phyloP scores from a whole-genome alignment of 2,888 invertebrate genomes.

The Falcaria lacertinaria region DNA sequence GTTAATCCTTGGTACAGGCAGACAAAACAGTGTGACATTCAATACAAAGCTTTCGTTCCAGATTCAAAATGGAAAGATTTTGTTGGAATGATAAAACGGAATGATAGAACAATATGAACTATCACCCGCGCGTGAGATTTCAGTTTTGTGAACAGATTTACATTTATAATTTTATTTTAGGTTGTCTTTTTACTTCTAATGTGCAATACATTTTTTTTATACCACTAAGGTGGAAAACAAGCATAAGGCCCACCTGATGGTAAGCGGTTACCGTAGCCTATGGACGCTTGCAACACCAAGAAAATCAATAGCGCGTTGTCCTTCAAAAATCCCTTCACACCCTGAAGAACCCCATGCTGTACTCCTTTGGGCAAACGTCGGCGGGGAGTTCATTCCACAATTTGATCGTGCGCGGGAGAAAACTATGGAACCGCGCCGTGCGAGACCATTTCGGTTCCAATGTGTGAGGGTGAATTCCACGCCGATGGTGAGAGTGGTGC shows the following conservation, averaged over 20 bases:
- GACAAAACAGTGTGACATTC: constrained; percentile 37
- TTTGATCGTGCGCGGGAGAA: no score
- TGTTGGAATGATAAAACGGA: constrained; percentile 25
- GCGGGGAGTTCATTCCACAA: no score
- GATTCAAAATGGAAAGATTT: constrained; percentile 45
- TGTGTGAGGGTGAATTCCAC: no score
- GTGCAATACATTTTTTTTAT: no score
- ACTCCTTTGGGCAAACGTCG: no score
- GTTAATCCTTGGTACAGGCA: not conserved
- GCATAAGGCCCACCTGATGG: not conserved
- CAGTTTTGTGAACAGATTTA: not conserved
- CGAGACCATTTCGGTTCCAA: no score
- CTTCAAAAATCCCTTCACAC: no score
- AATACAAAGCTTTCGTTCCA: constrained; percentile 35
- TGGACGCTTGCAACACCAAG: constrained; percentile 1
- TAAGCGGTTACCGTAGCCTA: constrained; percentile 3
- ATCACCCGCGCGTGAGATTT: constrained; percentile 16
- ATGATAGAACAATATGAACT: constrained; percentile 28
- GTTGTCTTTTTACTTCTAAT: no score
- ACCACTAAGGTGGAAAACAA: not conserved
- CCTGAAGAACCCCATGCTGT: no score
- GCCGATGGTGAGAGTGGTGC: no score
- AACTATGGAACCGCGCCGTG: no score
- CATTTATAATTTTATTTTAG: not conserved
- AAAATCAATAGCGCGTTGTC: not conserved